Evolutionary conservation across 2,888 invertebrate species (phyloP), one percentile per base, ranked within the genome.

Genomic region (Fragum sueziense): DNA sequence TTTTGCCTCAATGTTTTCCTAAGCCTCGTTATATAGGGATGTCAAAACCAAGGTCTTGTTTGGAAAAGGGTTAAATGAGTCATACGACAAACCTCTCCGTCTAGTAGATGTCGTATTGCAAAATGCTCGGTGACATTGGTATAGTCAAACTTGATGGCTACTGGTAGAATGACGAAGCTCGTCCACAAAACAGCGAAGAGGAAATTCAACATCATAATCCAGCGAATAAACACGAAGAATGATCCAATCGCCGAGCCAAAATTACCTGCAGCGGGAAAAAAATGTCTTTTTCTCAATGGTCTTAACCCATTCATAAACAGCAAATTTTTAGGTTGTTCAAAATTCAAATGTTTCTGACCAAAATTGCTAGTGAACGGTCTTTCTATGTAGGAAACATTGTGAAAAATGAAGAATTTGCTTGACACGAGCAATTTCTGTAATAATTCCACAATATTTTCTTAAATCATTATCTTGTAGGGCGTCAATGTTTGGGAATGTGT

Each of bases 221-320:
- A 89, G 52, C 88, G 82, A 37, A 78, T 84, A 74, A 88, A 89
- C 20, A 88, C 80, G 79, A 89, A 89, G 59, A 89, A 70, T 2
- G 89, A 86, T n/a, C 88, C 88, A 68, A 89, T 86, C 6, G 88
- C 87, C 37, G 89, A 89, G 11, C 88, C 88, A 87, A 88, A 89
- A 67, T 88, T 85, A 86, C 87, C 88, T 88, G 73, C 1, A 78
- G 29, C 9, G 20, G 29, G 29, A 27, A 27, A 57, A 22, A 1
- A 57, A 57, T 57, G n/a, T n/a, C n/a, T n/a, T n/a, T n/a, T n/a
- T n/a, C n/a, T n/a, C n/a, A n/a, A n/a, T n/a, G n/a, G n/a, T n/a
- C n/a, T n/a, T n/a, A n/a, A n/a, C n/a, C n/a, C 41, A 14, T 41
- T 41, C 11, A 14, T 41, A n/a, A n/a, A n/a, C n/a, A n/a, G n/a